These are phyloP conservation scores for Etheostoma cragini DNA, from an alignment of 2,113 vertebrate species.

Conservation along the genomic window DNA sequence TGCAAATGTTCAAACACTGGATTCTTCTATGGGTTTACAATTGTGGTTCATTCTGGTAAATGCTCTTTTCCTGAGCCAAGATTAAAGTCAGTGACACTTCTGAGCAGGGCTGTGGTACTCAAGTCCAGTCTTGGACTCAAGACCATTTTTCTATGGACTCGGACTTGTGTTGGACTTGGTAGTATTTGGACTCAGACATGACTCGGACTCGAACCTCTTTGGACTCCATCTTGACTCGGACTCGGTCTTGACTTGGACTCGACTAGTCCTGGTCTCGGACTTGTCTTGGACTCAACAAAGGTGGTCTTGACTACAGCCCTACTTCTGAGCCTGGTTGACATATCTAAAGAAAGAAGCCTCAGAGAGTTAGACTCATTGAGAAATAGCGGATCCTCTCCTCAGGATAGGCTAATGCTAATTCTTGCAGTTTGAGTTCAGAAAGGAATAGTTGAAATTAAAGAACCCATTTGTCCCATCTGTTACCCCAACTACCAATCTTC, in stretches of 20 bases:
- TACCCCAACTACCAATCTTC: not conserved
- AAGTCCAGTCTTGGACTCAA: too few relatives aligned
- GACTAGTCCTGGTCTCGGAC: too few relatives aligned
- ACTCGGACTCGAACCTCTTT: too few relatives aligned
- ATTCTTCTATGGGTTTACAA: not conserved
- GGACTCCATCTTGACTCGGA: too few relatives aligned
- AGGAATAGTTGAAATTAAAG: conserved; percentile 28
- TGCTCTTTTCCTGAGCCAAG: conserved; percentile 58
- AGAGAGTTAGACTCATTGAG: conserved; percentile 48
- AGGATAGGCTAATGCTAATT: conserved; percentile 61
- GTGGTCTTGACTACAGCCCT: too few relatives aligned
- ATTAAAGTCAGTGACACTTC: conserved; percentile 65
- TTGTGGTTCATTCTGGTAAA: conserved; percentile 13
- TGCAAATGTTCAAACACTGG: not conserved
- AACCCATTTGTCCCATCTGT: conserved; percentile 3
- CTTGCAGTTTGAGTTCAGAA: conserved; percentile 13
- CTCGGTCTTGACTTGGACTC: too few relatives aligned
- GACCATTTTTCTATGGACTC: too few relatives aligned
- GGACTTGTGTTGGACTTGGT: too few relatives aligned
- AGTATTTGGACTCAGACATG: too few relatives aligned
- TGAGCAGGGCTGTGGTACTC: too few relatives aligned
- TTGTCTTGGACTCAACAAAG: too few relatives aligned
- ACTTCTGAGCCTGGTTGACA: conserved; percentile 56
- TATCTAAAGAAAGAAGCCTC: conserved; percentile 46
- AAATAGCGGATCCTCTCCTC: conserved; percentile 53